These are phyloP conservation scores for Pelvicachromis taeniatus DNA, from an alignment of 2,113 vertebrate species.

Conservation along the genomic window DNA sequence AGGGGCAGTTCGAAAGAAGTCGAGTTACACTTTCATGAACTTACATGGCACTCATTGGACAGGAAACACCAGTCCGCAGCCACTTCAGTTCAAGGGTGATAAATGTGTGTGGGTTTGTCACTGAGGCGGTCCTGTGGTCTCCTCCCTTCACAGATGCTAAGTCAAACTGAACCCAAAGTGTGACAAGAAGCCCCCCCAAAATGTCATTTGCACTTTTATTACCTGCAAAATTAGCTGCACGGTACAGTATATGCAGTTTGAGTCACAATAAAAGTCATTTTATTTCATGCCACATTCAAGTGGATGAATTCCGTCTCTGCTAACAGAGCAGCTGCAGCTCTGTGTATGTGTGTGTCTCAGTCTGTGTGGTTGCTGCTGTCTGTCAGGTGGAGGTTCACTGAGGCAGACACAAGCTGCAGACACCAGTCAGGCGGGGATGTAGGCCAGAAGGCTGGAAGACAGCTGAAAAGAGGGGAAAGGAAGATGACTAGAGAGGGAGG, in stretches of 20 bases:
- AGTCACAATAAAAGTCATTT: not conserved
- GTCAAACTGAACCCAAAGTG: not conserved
- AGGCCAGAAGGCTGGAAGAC: not conserved
- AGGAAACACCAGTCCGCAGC: not conserved
- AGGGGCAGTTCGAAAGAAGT: not conserved
- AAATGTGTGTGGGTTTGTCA: not conserved
- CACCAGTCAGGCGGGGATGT: not conserved
- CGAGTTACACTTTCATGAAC: not conserved
- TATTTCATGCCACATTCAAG: not conserved
- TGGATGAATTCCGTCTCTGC: not conserved
- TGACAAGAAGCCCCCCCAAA: not conserved
- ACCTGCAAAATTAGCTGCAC: not conserved
- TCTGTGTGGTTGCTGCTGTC: conserved; percentile 9
- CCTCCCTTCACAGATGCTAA: not conserved
- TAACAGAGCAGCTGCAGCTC: not conserved
- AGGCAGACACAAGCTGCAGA: conserved; percentile 2
- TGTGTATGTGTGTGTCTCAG: not conserved
- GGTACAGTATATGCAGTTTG: not conserved
- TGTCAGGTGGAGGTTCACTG: conserved; percentile 29
- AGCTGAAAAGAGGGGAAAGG: not conserved
- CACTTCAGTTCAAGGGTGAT: not conserved
- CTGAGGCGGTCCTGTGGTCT: not conserved
- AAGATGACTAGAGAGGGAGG: not conserved
- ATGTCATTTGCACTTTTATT: not conserved
- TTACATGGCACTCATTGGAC: not conserved